These are phyloP conservation scores for Paramormyrops hopkinsi DNA, from an alignment of 2,797 vertebrate genomes.

Conservation along the genomic window DNA sequence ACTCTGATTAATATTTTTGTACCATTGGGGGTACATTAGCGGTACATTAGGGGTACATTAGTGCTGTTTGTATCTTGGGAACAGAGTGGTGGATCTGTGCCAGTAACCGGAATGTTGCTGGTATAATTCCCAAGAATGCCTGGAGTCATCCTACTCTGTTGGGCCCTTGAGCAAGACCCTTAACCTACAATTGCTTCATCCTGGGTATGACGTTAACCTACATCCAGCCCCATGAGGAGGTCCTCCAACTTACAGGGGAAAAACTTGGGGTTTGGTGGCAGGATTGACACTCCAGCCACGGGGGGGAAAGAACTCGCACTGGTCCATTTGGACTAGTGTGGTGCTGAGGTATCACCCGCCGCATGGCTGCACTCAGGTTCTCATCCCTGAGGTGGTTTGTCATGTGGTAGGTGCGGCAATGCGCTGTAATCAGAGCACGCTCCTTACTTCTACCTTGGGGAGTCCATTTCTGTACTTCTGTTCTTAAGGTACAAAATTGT, in stretches of 20 bases:
- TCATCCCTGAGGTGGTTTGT: not conserved
- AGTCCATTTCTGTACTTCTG: not conserved
- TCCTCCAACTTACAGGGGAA: not conserved
- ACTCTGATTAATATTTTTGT: not conserved
- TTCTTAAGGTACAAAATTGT: not conserved
- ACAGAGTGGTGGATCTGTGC: not conserved
- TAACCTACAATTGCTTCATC: not conserved
- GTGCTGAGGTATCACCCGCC: not conserved
- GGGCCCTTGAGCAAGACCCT: not conserved
- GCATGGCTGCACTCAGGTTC: not conserved
- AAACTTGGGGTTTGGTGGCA: not conserved
- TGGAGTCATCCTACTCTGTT: not conserved
- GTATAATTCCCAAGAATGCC: not conserved
- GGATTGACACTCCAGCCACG: not conserved
- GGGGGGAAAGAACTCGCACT: not conserved
- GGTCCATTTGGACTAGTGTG: not conserved
- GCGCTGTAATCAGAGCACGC: not conserved
- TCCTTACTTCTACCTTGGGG: not conserved
- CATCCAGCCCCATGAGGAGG: not conserved
- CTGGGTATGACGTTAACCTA: not conserved
- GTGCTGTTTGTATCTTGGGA: not conserved
- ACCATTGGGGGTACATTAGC: not conserved
- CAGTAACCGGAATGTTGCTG: not conserved
- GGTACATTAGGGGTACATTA: not conserved
- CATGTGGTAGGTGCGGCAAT: not conserved